Percentiles rank a stretch among this genome's conserved stretches.
phyloP scores from a whole-genome alignment of 2,888 invertebrate genomes.

The Trichopria drosophilae region DNA sequence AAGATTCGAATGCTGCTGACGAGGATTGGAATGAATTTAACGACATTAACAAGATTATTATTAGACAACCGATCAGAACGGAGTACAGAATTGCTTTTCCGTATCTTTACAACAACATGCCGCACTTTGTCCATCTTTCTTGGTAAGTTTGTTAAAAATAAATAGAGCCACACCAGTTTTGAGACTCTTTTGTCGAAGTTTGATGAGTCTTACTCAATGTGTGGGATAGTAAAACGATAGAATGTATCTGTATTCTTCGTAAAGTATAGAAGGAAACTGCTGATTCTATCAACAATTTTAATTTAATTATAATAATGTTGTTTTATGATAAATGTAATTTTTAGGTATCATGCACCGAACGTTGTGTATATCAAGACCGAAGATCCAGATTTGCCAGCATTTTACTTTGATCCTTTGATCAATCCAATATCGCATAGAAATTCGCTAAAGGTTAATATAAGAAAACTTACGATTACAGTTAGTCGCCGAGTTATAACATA shows the following conservation, averaged over 20 bases:
- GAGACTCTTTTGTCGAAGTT: slow-evolving; percentile 44
- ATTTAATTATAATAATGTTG: slow-evolving; percentile 10
- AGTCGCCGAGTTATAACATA: slow-evolving; percentile 15
- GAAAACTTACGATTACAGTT: slow-evolving; percentile 7
- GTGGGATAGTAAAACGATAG: slow-evolving; percentile 62
- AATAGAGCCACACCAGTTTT: slow-evolving; percentile 56
- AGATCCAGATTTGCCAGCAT: slow-evolving; percentile 98
- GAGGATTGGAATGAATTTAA: slow-evolving; percentile 99
- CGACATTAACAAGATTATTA: slow-evolving; percentile 99
- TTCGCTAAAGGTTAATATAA: slow-evolving; percentile 69
- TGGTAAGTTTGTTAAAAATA: slow-evolving; percentile 78
- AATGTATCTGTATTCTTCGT: slow-evolving; percentile 63
- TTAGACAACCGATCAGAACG: slow-evolving; percentile 96
- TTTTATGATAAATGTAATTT: slow-evolving; percentile 36
- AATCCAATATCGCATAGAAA: slow-evolving; percentile 98
- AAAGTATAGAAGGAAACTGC: slow-evolving; percentile 60
- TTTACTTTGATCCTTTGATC: slow-evolving; percentile 99
- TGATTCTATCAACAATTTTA: slow-evolving; percentile 61
- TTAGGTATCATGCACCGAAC: slow-evolving; percentile 97
- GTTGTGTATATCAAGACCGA: slow-evolving; percentile 99
- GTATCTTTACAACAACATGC: slow-evolving; percentile 97
- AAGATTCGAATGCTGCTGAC: slow-evolving; percentile 95
- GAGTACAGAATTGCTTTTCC: slow-evolving; percentile 99
- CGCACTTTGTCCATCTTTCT: slow-evolving; percentile 96
- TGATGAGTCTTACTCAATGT: slow-evolving; percentile 62